A percentile compares a stretch with the other conserved stretches of the same genome.
Conservation (phyloP, 2,797 vertebrate genomes). For the Nannoperca australis region DNA sequence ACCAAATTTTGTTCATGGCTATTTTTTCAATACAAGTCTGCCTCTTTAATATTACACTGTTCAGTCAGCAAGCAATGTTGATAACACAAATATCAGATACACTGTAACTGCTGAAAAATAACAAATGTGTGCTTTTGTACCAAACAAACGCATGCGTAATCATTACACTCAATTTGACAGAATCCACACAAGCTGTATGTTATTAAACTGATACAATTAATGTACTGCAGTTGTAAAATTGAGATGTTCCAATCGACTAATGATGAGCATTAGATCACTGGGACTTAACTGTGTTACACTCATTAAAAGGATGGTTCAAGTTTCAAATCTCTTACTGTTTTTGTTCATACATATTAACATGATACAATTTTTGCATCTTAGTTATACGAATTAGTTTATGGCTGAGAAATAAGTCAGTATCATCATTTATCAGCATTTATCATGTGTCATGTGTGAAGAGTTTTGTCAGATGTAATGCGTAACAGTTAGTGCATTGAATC, state of each 20-base stretch:
- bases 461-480: not conserved
- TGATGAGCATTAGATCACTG: not conserved
- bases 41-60: slow-evolving; percentile 12
- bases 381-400: not conserved
- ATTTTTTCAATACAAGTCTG: not conserved
- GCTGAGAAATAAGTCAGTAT: not conserved
- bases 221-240: slow-evolving; percentile 5
- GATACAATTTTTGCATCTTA: not conserved
- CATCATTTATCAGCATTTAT: not conserved
- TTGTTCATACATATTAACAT: not conserved
- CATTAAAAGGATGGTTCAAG: slow-evolving; percentile 2
- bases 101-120: slow-evolving; percentile 14
- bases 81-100: slow-evolving; percentile 7
- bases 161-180: slow-evolving; percentile 1
- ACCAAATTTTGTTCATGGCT: not conserved
- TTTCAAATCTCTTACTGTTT: not conserved
- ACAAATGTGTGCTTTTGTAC: slow-evolving; percentile 34
- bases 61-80: slow-evolving; percentile 7
- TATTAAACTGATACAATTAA: slow-evolving; percentile 12
- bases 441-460: no score
- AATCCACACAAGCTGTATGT: not conserved
- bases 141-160: slow-evolving; percentile 33
- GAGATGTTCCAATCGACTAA: slow-evolving; percentile 24
- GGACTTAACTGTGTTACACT: not conserved
- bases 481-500: no score